Conservation (phyloP, 2,797 vertebrate genomes). For the Amblyraja radiata region DNA sequence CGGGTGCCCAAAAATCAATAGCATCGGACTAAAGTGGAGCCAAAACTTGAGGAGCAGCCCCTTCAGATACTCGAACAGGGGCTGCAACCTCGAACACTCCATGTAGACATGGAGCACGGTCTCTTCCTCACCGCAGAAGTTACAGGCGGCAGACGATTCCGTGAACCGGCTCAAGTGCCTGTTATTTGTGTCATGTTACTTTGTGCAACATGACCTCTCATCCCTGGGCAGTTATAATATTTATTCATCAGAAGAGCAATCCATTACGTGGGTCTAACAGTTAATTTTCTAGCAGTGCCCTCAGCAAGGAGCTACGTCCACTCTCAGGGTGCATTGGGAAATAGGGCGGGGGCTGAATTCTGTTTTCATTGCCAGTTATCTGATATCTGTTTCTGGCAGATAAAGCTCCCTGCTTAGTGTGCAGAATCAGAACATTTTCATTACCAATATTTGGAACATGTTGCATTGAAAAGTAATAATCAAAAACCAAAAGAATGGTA, state of each 20-base stretch:
- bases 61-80: too few species aligned
- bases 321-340: neutral
- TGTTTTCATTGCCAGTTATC: neutral
- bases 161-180: too few species aligned
- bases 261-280: neutral
- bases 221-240: too few species aligned
- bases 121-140: too few species aligned
- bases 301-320: conserved; percentile 9
- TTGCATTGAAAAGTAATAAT: neutral
- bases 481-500: neutral
- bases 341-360: neutral
- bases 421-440: neutral
- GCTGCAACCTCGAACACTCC: too few species aligned
- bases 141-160: too few species aligned
- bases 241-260: neutral
- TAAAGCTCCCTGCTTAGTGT: neutral
- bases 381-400: neutral
- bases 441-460: conserved; percentile 1
- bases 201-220: too few species aligned
- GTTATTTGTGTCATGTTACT: too few species aligned
- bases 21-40: too few species aligned
- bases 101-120: too few species aligned
- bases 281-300: neutral
- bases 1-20: too few species aligned
- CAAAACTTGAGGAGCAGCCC: too few species aligned